Percentiles rank a stretch among this genome's conserved stretches.
These are phyloP conservation scores for Drosophila ustulata DNA, from an alignment of 2,888 invertebrate genomes.

Conservation along the genomic window DNA sequence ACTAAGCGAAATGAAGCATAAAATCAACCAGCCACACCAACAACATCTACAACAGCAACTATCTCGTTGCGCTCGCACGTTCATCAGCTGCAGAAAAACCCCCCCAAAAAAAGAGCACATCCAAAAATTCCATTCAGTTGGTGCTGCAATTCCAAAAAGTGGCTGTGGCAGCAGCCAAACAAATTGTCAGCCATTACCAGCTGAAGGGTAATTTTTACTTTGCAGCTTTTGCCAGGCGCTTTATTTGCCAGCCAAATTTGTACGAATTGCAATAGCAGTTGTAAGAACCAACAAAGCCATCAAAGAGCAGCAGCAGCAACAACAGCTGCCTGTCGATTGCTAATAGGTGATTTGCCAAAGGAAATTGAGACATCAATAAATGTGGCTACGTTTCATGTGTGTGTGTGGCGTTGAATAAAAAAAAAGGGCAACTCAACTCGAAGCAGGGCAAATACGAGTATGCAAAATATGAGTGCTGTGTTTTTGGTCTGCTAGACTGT, in stretches of 20 bases:
- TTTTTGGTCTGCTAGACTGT: background rate
- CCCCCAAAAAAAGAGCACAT: constrained; percentile 8
- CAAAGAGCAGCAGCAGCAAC: constrained; percentile 39
- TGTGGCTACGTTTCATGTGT: constrained; percentile 62
- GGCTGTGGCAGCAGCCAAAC: constrained; percentile 57
- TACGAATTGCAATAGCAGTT: constrained; percentile 73
- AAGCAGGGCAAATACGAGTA: constrained; percentile 5
- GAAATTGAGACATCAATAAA: constrained; percentile 83
- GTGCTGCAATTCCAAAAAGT: constrained; percentile 37
- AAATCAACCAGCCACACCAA: constrained; percentile 41
- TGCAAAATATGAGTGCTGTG: constrained; percentile 40
- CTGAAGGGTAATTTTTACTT: constrained; percentile 79
- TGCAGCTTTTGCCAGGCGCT: constrained; percentile 64
- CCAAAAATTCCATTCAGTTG: constrained; percentile 38
- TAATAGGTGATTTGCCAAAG: constrained; percentile 80
- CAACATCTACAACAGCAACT: background rate
- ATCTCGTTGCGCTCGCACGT: constrained; percentile 7
- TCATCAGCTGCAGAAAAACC: constrained; percentile 38
- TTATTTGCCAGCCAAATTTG: constrained; percentile 79
- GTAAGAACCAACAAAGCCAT: constrained; percentile 69
- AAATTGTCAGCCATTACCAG: constrained; percentile 76
- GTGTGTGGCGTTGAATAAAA: constrained; percentile 17
- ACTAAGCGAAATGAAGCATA: constrained; percentile 53
- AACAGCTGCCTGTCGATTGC: constrained; percentile 70
- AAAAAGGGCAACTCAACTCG: background rate